Evolutionary conservation across 2,888 invertebrate genomes (phyloP).

Genomic region (Gisinianus flammeolus): DNA sequence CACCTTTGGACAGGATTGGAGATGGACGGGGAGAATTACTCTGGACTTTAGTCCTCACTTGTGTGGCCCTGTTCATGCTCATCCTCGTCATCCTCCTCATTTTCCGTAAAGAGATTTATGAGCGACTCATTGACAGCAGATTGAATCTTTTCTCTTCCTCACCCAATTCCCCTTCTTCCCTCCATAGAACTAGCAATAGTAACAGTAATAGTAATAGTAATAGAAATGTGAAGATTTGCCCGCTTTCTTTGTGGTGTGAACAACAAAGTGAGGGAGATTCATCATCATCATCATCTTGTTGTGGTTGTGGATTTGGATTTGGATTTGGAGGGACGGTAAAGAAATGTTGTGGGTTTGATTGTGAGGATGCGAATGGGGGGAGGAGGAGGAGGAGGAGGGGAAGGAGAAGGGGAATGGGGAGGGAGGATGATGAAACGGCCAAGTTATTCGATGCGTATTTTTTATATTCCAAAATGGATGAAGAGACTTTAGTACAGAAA

Average conservation of each 20-base stretch:
- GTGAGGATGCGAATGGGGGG: not conserved
- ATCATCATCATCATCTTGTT: not conserved
- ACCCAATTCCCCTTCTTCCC: not conserved
- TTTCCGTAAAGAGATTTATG: conserved; percentile 52
- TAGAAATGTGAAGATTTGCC: not conserved
- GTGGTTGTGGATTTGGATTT: not conserved
- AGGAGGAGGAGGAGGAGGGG: conserved; percentile 19
- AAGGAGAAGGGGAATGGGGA: conserved; percentile 51
- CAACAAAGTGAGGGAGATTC: not conserved
- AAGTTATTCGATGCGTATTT: conserved; percentile 81
- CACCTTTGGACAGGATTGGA: too few species aligned
- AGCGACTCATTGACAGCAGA: conserved; percentile 37
- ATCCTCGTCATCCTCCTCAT: conserved; percentile 45
- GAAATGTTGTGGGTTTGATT: not conserved
- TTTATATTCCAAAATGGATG: conserved; percentile 86
- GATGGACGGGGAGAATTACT: conserved; percentile 18
- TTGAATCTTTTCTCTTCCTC: conserved; percentile 5
- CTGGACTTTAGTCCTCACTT: conserved; percentile 45
- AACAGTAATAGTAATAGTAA: conserved; percentile 74
- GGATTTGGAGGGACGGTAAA: not conserved
- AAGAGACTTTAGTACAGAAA: conserved; percentile 66
- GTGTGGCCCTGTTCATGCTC: conserved; percentile 41
- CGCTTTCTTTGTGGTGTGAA: not conserved
- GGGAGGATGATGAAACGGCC: conserved; percentile 59
- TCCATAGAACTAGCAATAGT: conserved; percentile 29